Percentiles rank a stretch among this genome's conserved stretches.
These are phyloP conservation scores for Notospermus geniculatus DNA, from an alignment of 1,140 invertebrate genomes.

Conservation along the genomic window DNA sequence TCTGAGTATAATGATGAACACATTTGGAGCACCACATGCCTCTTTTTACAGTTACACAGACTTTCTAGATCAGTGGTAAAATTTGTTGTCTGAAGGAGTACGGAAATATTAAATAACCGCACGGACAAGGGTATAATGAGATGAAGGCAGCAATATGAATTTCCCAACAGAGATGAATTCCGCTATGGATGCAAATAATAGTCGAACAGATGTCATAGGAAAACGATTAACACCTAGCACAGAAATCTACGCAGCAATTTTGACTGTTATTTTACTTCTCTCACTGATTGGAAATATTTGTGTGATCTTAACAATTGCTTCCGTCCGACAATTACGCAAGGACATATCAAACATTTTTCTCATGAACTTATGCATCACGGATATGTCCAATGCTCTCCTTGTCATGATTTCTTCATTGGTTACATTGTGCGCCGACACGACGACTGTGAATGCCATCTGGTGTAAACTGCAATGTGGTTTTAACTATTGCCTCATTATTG, in stretches of 20 bases:
- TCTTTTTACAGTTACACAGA: no score
- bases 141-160: no score
- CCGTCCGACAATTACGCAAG: constrained; percentile 28
- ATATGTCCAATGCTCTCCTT: constrained; percentile 38
- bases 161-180: no score
- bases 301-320: constrained; percentile 36
- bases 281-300: constrained; percentile 39
- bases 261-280: constrained; percentile 32
- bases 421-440: constrained; percentile 31
- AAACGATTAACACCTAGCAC: constrained; percentile 1
- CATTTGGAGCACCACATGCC: no score
- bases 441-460: constrained; percentile 27
- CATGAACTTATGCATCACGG: constrained; percentile 47
- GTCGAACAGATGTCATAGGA: no score
- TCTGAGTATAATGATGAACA: no score
- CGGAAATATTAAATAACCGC: no score
- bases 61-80: no score
- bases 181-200: no score
- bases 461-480: constrained; percentile 43
- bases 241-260: constrained; percentile 18
- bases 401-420: constrained; percentile 44
- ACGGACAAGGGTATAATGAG: no score
- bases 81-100: no score
- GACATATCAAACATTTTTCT: constrained; percentile 44
- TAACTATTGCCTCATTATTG: constrained; percentile 53